Conservation (phyloP, 2,797 vertebrate genomes). For the Lophura swinhoii region DNA sequence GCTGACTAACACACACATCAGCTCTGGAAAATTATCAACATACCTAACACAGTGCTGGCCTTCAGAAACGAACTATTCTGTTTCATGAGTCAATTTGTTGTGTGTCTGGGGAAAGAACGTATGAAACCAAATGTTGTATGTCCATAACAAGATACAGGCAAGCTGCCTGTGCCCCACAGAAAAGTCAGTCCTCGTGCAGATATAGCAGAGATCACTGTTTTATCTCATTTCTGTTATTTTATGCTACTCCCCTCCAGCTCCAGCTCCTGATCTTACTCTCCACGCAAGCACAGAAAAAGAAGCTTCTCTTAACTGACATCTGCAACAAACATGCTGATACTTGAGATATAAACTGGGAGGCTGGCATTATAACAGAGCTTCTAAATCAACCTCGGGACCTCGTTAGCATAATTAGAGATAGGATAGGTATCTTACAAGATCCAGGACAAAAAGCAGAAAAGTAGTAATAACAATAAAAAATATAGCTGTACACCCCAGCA, state of each 20-base stretch:
- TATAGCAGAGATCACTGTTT: neutral
- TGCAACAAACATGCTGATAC: constrained; percentile 60
- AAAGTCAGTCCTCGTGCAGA: neutral
- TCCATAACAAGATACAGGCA: neutral
- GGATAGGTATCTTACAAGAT: constrained; percentile 11
- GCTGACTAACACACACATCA: constrained; percentile 58
- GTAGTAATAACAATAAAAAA: constrained; percentile 36
- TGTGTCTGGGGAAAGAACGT: neutral
- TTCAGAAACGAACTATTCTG: neutral
- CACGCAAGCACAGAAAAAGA: neutral
- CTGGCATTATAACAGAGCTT: constrained; percentile 49
- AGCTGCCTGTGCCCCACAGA: neutral
- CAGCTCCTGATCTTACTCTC: neutral
- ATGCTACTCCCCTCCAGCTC: neutral
- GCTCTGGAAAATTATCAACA: constrained; percentile 19
- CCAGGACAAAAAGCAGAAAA: constrained; percentile 11
- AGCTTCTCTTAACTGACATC: constrained; percentile 50
- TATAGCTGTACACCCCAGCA: constrained; percentile 21
- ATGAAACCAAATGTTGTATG: accelerated
- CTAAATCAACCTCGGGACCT: constrained; percentile 62
- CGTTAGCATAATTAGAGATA: constrained; percentile 42
- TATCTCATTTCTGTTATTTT: neutral
- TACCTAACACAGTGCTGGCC: neutral
- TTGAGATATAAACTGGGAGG: constrained; percentile 62
- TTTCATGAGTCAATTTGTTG: neutral